phyloP scores from a whole-genome alignment of 2,888 invertebrate species.

The Leptopilina myrica region DNA sequence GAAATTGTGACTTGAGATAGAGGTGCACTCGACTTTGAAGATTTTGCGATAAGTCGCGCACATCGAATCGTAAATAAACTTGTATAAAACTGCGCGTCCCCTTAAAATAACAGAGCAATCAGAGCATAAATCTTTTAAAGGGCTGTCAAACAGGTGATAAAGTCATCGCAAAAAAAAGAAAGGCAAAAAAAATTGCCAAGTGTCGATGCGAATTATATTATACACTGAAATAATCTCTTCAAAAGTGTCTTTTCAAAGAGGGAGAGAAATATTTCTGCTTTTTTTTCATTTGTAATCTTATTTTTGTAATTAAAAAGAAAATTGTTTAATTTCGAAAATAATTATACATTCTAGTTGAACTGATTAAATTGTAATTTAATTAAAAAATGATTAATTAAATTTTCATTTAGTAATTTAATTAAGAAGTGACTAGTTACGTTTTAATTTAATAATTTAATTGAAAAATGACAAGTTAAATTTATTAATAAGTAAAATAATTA shows the following conservation, averaged over 20 bases:
- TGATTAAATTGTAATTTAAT: no score
- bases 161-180: slow-evolving; percentile 7
- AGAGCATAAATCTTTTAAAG: slow-evolving; percentile 33
- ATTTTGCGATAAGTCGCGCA: slow-evolving; percentile 36
- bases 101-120: slow-evolving; percentile 34
- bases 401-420: no score
- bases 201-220: slow-evolving; percentile 14
- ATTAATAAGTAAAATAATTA: no score
- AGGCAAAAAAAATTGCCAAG: background rate
- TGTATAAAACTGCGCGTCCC: slow-evolving; percentile 18
- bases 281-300: no score
- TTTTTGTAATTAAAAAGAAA: no score
- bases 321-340: no score
- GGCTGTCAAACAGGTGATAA: slow-evolving; percentile 30
- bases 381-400: no score
- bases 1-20: slow-evolving; percentile 34
- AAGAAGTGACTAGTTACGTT: no score
- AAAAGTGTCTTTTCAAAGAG: no score
- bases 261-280: background rate
- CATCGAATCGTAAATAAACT: slow-evolving; percentile 41
- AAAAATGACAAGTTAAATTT: no score
- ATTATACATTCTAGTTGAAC: no score
- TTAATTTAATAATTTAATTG: no score
- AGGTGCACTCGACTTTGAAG: slow-evolving; percentile 39
- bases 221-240: slow-evolving; percentile 3